Evolutionary conservation across 2,888 invertebrate species (phyloP).

Genomic region (Pseudolycoriella hygida): DNA sequence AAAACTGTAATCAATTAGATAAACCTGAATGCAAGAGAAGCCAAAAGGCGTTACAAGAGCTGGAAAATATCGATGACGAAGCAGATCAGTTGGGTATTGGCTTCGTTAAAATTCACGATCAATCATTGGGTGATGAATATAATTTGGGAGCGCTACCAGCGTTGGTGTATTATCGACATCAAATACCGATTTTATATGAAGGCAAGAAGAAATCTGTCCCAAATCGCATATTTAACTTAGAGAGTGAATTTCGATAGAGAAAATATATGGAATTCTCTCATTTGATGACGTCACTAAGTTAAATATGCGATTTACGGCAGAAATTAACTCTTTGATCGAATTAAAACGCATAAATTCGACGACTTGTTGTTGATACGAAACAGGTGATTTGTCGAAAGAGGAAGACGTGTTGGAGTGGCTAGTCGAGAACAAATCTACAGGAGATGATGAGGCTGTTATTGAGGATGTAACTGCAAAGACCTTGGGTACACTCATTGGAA

Average conservation of each 20-base stretch:
- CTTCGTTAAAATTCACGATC: slow-evolving; percentile 87
- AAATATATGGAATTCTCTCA: no score
- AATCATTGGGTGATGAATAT: slow-evolving; percentile 79
- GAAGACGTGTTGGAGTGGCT: slow-evolving; percentile 89
- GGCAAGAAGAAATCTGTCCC: slow-evolving; percentile 35
- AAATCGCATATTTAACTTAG: no score
- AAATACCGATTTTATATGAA: slow-evolving; percentile 88
- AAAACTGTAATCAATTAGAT: slow-evolving; percentile 35
- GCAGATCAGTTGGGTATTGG: slow-evolving; percentile 87
- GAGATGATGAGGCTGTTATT: slow-evolving; percentile 84
- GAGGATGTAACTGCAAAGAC: slow-evolving; percentile 88
- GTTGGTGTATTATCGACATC: slow-evolving; percentile 83
- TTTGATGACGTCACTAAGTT: no score
- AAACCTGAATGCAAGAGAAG: slow-evolving; percentile 87
- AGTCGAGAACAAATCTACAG: slow-evolving; percentile 81
- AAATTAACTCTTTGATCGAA: no score
- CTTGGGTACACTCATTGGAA: slow-evolving; percentile 68
- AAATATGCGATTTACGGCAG: no score
- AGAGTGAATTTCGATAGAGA: no score
- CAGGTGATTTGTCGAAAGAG: slow-evolving; percentile 74
- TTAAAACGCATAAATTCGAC: background rate
- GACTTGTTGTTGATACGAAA: background rate
- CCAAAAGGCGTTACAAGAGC: slow-evolving; percentile 72
- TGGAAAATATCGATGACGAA: slow-evolving; percentile 90
- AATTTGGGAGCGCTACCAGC: slow-evolving; percentile 75